Evolutionary conservation across 2,113 vertebrate genomes (phyloP).

Genomic region (Microcebus tavaratra): DNA sequence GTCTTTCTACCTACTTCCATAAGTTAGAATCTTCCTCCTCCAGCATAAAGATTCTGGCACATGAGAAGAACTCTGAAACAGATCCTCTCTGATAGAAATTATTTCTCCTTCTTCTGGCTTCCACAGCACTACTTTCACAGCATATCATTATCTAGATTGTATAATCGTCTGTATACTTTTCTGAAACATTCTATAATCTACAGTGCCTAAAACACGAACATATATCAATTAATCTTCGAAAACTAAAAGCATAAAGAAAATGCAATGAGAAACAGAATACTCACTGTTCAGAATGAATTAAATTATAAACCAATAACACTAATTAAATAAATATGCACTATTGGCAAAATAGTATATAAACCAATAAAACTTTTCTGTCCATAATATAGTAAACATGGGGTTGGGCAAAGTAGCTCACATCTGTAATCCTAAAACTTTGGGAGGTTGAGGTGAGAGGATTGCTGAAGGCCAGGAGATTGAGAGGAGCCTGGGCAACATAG

Average conservation of each 20-base stretch:
- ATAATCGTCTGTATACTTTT: neutral
- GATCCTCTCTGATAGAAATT: no score
- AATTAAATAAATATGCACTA: neutral
- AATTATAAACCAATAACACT: neutral
- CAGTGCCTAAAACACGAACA: neutral
- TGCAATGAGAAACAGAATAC: neutral
- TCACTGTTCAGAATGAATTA: neutral
- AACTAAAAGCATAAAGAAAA: neutral
- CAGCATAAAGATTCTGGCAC: no score
- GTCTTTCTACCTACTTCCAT: neutral
- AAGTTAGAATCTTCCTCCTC: neutral
- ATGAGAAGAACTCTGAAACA: neutral
- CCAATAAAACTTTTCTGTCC: neutral
- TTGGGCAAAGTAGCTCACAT: no score
- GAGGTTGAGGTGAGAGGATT: no score
- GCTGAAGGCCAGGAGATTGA: no score
- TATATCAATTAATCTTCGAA: neutral
- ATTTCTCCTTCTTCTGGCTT: no score
- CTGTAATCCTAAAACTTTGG: no score
- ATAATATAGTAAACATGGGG: neutral
- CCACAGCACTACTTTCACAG: no score
- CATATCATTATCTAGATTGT: no score
- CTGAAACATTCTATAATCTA: neutral
- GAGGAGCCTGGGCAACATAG: no score
- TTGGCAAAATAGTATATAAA: neutral